Conservation (phyloP, 2,888 invertebrate species). For the Selenia dentaria region DNA sequence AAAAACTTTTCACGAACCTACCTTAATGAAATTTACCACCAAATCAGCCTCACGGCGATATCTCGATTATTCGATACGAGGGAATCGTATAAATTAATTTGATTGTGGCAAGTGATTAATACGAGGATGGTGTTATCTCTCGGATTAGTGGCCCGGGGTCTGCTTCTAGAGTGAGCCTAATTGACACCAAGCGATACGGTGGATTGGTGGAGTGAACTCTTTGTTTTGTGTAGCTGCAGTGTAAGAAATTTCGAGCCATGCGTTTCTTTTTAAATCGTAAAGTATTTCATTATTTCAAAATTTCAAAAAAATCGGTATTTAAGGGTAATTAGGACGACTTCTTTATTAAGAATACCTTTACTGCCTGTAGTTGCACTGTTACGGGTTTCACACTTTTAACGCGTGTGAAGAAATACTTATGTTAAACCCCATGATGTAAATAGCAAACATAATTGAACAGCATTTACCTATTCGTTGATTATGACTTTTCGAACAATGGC, state of each 20-base stretch:
- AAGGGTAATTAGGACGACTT: too few species aligned
- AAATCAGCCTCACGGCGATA: slow-evolving; percentile 35
- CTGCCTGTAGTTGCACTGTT: too few species aligned
- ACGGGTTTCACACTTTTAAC: too few species aligned
- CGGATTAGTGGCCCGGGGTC: slow-evolving; percentile 67
- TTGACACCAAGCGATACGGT: slow-evolving; percentile 76
- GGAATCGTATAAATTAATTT: slow-evolving; percentile 73
- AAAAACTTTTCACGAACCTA: neutral
- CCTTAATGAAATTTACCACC: slow-evolving; percentile 27
- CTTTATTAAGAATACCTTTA: too few species aligned
- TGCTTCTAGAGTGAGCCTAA: slow-evolving; percentile 64
- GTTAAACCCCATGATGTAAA: too few species aligned
- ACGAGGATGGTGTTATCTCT: slow-evolving; percentile 67
- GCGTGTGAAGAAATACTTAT: too few species aligned
- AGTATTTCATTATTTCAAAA: neutral
- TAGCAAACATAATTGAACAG: too few species aligned
- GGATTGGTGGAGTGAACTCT: slow-evolving; percentile 75
- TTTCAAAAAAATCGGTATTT: neutral
- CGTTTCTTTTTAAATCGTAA: neutral
- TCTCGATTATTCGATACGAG: slow-evolving; percentile 59
- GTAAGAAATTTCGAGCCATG: slow-evolving; percentile 6
- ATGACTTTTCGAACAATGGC: too few species aligned
- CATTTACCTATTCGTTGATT: too few species aligned
- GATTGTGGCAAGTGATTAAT: slow-evolving; percentile 74
- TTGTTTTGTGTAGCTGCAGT: slow-evolving; percentile 39